Percentiles rank a stretch among this genome's conserved stretches.
Conservation (phyloP, 2,888 invertebrate genomes). For the Bibio marci region DNA sequence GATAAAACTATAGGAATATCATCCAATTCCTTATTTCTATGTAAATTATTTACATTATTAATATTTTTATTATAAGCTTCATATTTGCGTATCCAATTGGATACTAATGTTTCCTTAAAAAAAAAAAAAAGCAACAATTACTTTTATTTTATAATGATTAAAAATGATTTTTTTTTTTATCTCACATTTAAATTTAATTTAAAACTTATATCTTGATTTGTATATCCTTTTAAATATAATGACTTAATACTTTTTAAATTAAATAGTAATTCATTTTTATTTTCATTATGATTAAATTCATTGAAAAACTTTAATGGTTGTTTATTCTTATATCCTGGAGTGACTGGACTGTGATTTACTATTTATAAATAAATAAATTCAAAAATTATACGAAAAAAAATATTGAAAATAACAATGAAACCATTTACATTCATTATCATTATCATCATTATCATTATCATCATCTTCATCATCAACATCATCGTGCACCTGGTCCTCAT, state of each 20-base stretch:
- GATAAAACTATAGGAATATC: too few relatives aligned
- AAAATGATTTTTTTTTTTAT: too few relatives aligned
- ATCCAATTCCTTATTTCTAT: neutral
- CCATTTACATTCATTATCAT: neutral
- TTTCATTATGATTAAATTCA: too few relatives aligned
- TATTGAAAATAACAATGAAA: neutral
- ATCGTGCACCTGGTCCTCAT: too few relatives aligned
- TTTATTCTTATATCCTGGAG: neutral
- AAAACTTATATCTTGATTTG: neutral
- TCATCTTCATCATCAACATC: conserved; percentile 3
- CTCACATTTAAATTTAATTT: neutral
- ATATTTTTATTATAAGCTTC: neutral
- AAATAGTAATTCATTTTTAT: too few relatives aligned
- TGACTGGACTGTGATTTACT: neutral
- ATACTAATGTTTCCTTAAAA: neutral
- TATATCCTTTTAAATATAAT: neutral
- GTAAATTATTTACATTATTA: neutral
- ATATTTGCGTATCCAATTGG: neutral
- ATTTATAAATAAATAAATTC: too few relatives aligned
- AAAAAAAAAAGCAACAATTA: neutral
- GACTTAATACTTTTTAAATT: neutral
- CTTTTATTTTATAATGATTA: neutral
- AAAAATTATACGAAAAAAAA: neutral
- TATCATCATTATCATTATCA: neutral
- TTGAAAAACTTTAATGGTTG: neutral